These are phyloP conservation scores for Drosophila fulvimacula DNA, from an alignment of 2,888 invertebrate species.

Conservation along the genomic window DNA sequence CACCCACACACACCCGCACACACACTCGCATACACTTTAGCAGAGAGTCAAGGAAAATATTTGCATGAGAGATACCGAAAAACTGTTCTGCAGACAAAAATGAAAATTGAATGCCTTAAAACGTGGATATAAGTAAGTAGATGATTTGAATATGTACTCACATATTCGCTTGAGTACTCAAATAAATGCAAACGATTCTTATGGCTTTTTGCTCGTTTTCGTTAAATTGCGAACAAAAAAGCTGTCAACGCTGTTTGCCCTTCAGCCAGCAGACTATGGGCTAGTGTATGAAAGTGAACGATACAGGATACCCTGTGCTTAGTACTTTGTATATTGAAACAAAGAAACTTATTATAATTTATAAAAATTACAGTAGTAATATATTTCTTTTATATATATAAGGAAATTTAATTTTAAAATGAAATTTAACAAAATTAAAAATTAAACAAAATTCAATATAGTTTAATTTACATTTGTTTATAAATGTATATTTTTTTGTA, in stretches of 20 bases:
- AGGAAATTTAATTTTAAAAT: too few species aligned
- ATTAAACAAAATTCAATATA: too few species aligned
- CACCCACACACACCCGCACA: conserved; percentile 15
- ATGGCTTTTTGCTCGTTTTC: conserved; percentile 51
- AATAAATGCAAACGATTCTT: conserved; percentile 60
- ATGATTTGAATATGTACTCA: conserved; percentile 56
- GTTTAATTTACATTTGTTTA: too few species aligned
- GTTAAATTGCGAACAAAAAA: conserved; percentile 65
- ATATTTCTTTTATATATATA: too few species aligned
- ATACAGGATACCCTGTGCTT: neutral
- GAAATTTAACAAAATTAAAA: too few species aligned
- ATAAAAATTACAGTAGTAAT: neutral
- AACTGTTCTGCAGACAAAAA: conserved; percentile 50
- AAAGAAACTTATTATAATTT: neutral
- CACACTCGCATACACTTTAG: conserved; percentile 24
- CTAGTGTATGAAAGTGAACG: neutral
- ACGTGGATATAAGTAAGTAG: conserved; percentile 57
- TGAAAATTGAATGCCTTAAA: conserved; percentile 76
- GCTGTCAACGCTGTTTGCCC: conserved; percentile 65
- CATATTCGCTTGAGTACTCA: conserved; percentile 40
- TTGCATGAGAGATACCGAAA: conserved; percentile 58
- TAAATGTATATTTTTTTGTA: too few species aligned
- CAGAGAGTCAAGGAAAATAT: conserved; percentile 38
- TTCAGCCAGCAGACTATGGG: conserved; percentile 4
- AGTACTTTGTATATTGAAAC: neutral